Evolutionary conservation across 2,888 invertebrate species (phyloP).

Genomic region (Hipparchia semele): DNA sequence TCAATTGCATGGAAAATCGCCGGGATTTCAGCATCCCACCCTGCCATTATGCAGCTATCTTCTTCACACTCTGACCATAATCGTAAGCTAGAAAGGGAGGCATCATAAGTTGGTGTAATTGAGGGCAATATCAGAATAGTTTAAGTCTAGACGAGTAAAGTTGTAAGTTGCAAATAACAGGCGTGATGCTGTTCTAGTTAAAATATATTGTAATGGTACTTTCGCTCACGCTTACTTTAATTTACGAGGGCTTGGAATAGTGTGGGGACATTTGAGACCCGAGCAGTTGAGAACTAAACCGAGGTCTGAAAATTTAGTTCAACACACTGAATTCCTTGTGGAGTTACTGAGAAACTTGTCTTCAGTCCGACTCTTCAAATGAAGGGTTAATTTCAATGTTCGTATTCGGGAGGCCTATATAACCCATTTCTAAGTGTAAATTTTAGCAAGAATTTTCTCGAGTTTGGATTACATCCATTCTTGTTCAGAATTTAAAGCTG

Average conservation of each 20-base stretch:
- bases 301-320: conserved; percentile 35
- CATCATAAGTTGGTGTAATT: conserved; percentile 62
- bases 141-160: conserved; percentile 76
- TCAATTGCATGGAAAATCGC: conserved; percentile 80
- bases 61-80: conserved; percentile 44
- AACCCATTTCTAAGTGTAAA: conserved; percentile 6
- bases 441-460: conserved; percentile 4
- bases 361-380: conserved; percentile 19
- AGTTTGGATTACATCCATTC: background rate
- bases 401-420: background rate
- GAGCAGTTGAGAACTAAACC: conserved; percentile 42
- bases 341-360: conserved; percentile 30
- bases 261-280: conserved; percentile 45
- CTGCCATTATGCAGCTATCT: conserved; percentile 48
- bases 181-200: conserved; percentile 61
- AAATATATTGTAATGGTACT: conserved; percentile 63
- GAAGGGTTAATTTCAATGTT: conserved; percentile 24
- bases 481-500: background rate
- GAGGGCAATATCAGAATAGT: conserved; percentile 75
- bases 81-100: conserved; percentile 50
- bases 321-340: conserved; percentile 34
- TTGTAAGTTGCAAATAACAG: conserved; percentile 70
- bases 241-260: conserved; percentile 54
- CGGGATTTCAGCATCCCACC: conserved; percentile 67
- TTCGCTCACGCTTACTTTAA: conserved; percentile 63